A percentile compares a stretch with the other conserved stretches of the same genome.
phyloP scores from a whole-genome alignment of 92 coral and sea anemone genomes.

The Parazoanthus atlanticus region DNA sequence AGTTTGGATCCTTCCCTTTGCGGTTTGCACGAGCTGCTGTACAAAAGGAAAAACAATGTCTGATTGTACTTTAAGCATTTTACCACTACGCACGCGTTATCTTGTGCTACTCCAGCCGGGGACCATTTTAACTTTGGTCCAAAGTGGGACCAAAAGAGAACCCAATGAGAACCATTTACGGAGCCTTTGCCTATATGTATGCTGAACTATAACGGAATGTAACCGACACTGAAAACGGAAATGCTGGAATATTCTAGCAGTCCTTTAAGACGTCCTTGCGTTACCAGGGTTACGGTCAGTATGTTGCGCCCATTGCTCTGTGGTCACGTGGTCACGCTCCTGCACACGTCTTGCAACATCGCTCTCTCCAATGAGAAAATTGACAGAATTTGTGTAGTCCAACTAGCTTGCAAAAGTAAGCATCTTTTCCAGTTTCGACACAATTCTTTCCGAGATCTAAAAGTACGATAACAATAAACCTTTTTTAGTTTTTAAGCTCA shows the following conservation, averaged over 20 bases:
- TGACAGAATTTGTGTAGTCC: conserved; percentile 89
- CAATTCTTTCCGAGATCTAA: conserved; percentile 61
- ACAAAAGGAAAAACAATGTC: not conserved
- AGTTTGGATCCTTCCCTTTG: too few relatives aligned
- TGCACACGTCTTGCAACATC: conserved; percentile 88
- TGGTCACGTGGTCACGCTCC: conserved; percentile 29
- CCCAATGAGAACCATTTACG: too few relatives aligned
- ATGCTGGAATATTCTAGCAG: not conserved
- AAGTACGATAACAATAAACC: not conserved
- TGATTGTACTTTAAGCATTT: not conserved
- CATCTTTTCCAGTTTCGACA: conserved; percentile 76
- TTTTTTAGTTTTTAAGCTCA: not conserved
- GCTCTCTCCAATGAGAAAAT: conserved; percentile 88
- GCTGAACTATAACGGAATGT: not conserved
- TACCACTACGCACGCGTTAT: not conserved
- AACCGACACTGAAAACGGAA: not conserved
- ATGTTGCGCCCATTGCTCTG: not conserved
- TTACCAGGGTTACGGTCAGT: conserved; percentile 3
- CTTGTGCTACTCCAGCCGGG: not conserved
- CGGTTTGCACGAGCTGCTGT: not conserved
- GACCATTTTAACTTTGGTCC: not conserved
- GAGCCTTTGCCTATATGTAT: not conserved
- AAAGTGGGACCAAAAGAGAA: not conserved
- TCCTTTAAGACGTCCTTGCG: conserved; percentile 17
- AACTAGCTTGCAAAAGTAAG: conserved; percentile 87